These are phyloP conservation scores for Hippoglossus stenolepis DNA, from an alignment of 2,113 vertebrate species.

Conservation along the genomic window DNA sequence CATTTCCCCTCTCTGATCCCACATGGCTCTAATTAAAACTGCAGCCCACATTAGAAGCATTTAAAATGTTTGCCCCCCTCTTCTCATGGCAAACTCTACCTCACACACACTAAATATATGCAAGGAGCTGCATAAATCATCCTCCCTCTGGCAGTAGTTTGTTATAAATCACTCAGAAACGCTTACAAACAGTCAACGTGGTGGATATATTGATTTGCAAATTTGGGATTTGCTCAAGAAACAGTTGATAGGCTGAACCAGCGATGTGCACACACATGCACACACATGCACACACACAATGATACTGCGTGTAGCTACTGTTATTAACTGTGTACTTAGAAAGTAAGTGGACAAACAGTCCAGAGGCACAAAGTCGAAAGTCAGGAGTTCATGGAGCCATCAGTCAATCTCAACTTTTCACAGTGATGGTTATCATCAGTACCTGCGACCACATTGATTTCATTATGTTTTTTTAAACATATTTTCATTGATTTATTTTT, in stretches of 20 bases:
- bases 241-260: background rate
- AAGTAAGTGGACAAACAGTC: too few species aligned
- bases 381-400: too few species aligned
- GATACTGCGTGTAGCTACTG: too few species aligned
- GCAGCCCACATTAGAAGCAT: conserved; percentile 47
- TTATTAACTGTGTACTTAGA: too few species aligned
- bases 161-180: conserved; percentile 10
- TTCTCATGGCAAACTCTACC: conserved; percentile 21
- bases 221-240: background rate
- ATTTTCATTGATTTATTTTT: too few species aligned
- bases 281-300: background rate
- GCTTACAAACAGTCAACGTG: background rate
- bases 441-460: too few species aligned
- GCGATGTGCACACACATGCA: background rate
- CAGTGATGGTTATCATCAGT: too few species aligned
- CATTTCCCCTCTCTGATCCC: conserved; percentile 49
- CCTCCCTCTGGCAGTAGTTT: background rate
- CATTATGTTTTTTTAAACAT: too few species aligned
- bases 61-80: conserved; percentile 24
- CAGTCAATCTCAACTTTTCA: too few species aligned
- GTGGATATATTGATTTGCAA: background rate
- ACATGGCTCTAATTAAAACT: conserved; percentile 60
- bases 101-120: background rate
- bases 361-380: too few species aligned
- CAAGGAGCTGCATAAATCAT: background rate